Percentiles rank a stretch among this genome's conserved stretches.
These are phyloP conservation scores for Blastomussa wellsi DNA, from an alignment of 92 coral and sea anemone species.

Conservation along the genomic window DNA sequence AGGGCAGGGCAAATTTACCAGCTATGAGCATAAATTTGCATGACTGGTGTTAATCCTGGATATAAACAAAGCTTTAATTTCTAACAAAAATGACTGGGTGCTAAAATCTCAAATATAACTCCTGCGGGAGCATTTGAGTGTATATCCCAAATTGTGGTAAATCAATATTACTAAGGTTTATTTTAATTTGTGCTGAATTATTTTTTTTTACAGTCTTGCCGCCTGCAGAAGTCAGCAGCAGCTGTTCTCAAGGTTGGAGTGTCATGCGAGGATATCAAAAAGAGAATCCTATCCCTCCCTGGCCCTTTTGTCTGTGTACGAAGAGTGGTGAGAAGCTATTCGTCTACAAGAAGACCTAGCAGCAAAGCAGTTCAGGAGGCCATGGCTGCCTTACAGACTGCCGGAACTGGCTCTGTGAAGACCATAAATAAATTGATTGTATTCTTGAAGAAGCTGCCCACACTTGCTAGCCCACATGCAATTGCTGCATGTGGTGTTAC, in stretches of 20 bases:
- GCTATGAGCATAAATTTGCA: too few species aligned
- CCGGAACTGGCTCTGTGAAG: background rate
- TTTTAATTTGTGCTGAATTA: background rate
- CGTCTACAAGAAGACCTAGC: slow-evolving; percentile 14
- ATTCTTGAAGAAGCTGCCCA: slow-evolving; percentile 19
- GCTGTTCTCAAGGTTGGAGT: slow-evolving; percentile 28
- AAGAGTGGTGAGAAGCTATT: slow-evolving; percentile 27
- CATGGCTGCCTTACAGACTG: slow-evolving; percentile 17
- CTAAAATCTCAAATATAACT: too few species aligned
- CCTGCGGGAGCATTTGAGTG: too few species aligned
- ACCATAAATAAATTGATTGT: slow-evolving; percentile 4
- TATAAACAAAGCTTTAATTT: too few species aligned
- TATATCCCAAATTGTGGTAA: too few species aligned
- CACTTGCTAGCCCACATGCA: background rate
- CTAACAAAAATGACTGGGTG: too few species aligned
- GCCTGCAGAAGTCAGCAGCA: slow-evolving; percentile 7
- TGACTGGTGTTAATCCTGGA: too few species aligned
- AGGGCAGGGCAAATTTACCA: too few species aligned
- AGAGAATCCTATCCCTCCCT: slow-evolving; percentile 21
- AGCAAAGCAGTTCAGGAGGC: slow-evolving; percentile 25
- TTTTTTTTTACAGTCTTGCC: slow-evolving; percentile 19
- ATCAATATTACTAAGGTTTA: background rate
- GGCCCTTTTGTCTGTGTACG: slow-evolving; percentile 15
- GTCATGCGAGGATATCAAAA: slow-evolving; percentile 2
- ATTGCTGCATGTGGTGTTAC: slow-evolving; percentile 35